Percentiles rank a stretch among this genome's conserved stretches.
These are phyloP conservation scores for Thalassophryne amazonica DNA, from an alignment of 2,797 vertebrate species.

Conservation along the genomic window DNA sequence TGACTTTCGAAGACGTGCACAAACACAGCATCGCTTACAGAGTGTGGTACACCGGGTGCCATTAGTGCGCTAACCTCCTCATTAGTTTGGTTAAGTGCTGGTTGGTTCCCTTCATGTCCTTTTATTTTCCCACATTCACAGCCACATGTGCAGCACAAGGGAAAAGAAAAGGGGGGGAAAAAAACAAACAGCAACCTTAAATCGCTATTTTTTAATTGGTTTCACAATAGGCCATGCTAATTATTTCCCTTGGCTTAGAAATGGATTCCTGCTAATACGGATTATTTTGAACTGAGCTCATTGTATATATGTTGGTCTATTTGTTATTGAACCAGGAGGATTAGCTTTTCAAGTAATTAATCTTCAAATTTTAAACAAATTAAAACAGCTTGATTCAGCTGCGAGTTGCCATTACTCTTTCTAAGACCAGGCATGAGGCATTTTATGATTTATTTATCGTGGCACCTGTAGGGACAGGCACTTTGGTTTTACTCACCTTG, in stretches of 20 bases:
- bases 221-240: background rate
- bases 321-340: constrained; percentile 34
- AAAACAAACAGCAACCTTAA: too few relatives aligned
- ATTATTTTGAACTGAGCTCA: constrained; percentile 13
- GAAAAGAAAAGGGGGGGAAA: background rate
- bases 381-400: constrained; percentile 38
- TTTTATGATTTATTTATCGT: constrained; percentile 38
- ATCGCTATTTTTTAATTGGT: background rate
- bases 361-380: constrained; percentile 36
- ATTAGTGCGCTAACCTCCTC: background rate
- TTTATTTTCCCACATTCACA: background rate
- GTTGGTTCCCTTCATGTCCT: background rate
- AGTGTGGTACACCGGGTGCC: background rate
- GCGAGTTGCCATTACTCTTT: constrained; percentile 24
- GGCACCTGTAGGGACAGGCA: constrained; percentile 20
- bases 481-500: constrained; percentile 1
- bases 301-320: constrained; percentile 24
- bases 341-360: constrained; percentile 41
- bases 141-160: background rate
- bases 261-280: background rate
- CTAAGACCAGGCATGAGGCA: constrained; percentile 38
- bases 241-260: background rate
- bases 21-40: constrained; percentile 3
- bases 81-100: constrained; percentile 12
- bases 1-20: constrained; percentile 2